phyloP scores from a whole-genome alignment of 2,888 invertebrate species.

The Sympetrum striolatum region DNA sequence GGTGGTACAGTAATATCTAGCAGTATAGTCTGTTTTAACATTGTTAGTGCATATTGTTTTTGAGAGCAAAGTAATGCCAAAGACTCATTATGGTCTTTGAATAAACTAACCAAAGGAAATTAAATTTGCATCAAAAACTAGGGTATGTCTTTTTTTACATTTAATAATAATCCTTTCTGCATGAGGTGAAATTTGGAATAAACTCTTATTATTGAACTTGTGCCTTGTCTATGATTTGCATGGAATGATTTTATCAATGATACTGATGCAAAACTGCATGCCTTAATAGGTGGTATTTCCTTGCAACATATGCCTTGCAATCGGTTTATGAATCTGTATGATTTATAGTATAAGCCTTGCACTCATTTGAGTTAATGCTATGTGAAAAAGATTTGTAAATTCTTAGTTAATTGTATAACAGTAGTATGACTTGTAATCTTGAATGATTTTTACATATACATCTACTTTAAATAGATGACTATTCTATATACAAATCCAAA shows the following conservation, averaged over 20 bases:
- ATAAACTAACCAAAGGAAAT: not conserved
- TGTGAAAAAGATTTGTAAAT: not conserved
- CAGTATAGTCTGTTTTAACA: not conserved
- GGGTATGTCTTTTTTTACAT: constrained; percentile 21
- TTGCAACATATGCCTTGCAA: constrained; percentile 15
- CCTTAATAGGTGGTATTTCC: constrained; percentile 17
- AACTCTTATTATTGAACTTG: not conserved
- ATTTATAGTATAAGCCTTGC: not conserved
- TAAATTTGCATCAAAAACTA: not conserved
- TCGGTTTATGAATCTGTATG: not conserved
- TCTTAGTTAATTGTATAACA: constrained; percentile 44
- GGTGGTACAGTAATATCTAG: not conserved
- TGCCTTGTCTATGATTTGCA: constrained; percentile 7
- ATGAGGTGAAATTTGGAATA: not conserved
- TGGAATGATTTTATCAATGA: constrained; percentile 15
- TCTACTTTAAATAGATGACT: not conserved
- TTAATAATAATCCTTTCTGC: not conserved
- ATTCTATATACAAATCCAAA: not conserved
- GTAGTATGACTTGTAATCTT: constrained; percentile 44
- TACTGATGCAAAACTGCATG: constrained; percentile 11
- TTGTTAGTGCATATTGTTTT: not conserved
- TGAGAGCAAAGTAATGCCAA: not conserved
- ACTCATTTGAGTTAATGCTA: not conserved
- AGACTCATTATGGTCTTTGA: not conserved
- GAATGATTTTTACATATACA: constrained; percentile 13